Conservation (phyloP, 2,113 vertebrate genomes). For the Tyrannus savana region DNA sequence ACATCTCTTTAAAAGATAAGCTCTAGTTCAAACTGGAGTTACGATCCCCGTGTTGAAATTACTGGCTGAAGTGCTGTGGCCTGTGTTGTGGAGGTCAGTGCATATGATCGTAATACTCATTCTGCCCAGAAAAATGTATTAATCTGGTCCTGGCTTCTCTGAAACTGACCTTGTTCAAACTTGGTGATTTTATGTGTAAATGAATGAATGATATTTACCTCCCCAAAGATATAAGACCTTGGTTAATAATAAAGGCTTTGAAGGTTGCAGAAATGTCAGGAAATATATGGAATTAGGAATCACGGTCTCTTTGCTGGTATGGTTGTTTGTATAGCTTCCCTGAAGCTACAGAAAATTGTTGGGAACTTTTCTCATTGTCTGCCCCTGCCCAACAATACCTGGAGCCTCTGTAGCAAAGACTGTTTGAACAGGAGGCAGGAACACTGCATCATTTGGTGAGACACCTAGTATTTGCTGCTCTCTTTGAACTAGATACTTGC, state of each 20-base stretch:
- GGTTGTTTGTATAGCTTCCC: not conserved
- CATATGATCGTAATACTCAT: not conserved
- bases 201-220: not conserved
- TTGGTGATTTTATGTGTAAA: conserved; percentile 5
- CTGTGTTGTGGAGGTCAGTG: not conserved
- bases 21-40: conserved; percentile 1
- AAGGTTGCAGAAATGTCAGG: not conserved
- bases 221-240: not conserved
- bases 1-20: conserved; percentile 2
- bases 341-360: not conserved
- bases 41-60: not conserved
- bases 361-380: not conserved
- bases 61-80: not conserved
- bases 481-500: not conserved
- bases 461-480: not conserved
- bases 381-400: not conserved
- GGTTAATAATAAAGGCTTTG: not conserved
- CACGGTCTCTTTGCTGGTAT: not conserved
- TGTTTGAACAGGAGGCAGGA: not conserved
- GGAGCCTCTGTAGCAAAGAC: not conserved
- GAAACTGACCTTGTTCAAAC: conserved; percentile 5
- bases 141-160: not conserved
- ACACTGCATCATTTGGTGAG: not conserved
- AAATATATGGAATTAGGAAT: not conserved
- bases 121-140: conserved; percentile 3